Percentiles rank a stretch among this genome's conserved stretches.
Conservation (phyloP, 2,113 vertebrate genomes). For the Prochilodus magdalenae region DNA sequence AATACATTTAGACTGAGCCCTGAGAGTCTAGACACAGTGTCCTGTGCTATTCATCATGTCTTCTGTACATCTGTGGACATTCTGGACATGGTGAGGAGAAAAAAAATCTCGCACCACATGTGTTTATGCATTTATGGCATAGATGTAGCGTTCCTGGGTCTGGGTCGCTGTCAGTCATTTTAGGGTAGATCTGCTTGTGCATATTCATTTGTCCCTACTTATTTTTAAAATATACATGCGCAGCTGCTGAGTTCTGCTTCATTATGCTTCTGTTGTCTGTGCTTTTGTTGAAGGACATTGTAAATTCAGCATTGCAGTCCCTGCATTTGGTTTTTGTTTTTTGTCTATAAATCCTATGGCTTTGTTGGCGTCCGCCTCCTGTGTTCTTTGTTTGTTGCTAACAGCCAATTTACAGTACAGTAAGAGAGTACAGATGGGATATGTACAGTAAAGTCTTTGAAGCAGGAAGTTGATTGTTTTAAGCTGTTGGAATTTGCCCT, state of each 20-base stretch:
- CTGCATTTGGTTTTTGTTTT: neutral
- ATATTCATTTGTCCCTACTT: neutral
- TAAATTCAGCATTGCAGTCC: neutral
- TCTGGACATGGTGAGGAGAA: neutral
- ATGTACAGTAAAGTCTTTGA: neutral
- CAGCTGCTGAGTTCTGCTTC: neutral
- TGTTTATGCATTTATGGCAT: conserved; percentile 53
- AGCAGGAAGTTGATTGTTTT: neutral
- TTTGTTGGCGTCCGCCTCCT: neutral
- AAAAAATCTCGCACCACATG: conserved; percentile 39
- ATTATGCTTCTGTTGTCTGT: neutral
- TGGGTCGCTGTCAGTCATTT: neutral
- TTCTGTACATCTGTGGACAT: conserved; percentile 25
- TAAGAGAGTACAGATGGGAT: neutral
- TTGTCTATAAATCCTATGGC: neutral
- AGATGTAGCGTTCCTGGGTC: neutral
- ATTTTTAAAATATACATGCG: neutral
- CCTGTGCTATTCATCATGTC: conserved; percentile 13
- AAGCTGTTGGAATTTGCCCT: neutral
- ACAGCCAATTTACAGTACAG: neutral
- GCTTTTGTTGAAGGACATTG: neutral
- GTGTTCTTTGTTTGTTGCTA: too few species aligned
- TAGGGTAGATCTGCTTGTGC: neutral
- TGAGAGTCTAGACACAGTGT: conserved; percentile 12
- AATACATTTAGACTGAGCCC: conserved; percentile 42